These are phyloP conservation scores for Lipophrys pholis DNA, from an alignment of 2,113 vertebrate genomes.

Conservation along the genomic window DNA sequence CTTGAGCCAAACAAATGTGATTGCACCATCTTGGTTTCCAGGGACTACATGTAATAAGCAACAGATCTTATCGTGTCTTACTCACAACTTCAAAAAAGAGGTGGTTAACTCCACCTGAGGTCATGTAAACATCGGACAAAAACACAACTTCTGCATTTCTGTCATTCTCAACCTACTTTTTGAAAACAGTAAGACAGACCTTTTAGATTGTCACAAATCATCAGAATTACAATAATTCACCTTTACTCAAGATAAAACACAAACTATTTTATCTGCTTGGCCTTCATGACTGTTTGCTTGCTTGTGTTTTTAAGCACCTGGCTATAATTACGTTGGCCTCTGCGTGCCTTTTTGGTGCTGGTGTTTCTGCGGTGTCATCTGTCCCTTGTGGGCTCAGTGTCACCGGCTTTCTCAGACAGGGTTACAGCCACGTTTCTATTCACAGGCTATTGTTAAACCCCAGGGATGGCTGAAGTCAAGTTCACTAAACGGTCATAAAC, in stretches of 20 bases:
- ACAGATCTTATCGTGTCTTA: neutral
- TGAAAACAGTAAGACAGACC: neutral
- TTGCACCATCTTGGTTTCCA: neutral
- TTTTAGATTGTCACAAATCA: neutral
- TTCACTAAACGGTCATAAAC: constrained; percentile 14
- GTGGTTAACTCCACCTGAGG: neutral
- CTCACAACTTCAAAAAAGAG: neutral
- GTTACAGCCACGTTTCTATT: constrained; percentile 31
- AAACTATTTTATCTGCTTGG: too few species aligned
- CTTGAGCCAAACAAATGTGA: neutral
- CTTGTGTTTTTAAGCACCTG: constrained; percentile 24
- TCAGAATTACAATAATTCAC: neutral
- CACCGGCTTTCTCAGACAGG: constrained; percentile 30
- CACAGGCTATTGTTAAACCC: constrained; percentile 32
- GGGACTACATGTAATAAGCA: neutral
- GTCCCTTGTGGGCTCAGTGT: constrained; percentile 39
- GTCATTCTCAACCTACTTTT: neutral
- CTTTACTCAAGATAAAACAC: too few species aligned
- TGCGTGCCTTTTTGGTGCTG: neutral
- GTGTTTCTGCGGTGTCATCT: constrained; percentile 39
- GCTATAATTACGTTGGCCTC: constrained; percentile 32
- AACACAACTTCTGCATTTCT: neutral
- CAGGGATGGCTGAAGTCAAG: constrained; percentile 20
- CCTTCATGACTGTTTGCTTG: neutral
- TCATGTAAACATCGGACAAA: neutral